Percentiles rank a stretch among this genome's conserved stretches.
Conservation (phyloP, 2,797 vertebrate species). For the Brotula barbata region DNA sequence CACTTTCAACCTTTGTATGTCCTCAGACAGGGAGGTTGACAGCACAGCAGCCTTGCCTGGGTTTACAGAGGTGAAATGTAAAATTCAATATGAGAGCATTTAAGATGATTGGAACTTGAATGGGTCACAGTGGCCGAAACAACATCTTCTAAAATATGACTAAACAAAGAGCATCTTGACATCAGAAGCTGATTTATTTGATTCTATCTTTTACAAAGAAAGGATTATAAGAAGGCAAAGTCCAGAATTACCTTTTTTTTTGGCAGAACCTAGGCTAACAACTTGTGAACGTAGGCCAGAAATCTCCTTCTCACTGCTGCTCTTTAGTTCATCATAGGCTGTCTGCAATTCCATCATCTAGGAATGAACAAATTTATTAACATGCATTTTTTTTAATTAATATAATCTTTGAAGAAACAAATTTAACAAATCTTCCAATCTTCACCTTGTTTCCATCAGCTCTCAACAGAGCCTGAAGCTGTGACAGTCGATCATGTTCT, state of each 20-base stretch:
- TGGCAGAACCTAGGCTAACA: conserved; percentile 31
- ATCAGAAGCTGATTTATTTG: neutral
- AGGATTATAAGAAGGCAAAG: neutral
- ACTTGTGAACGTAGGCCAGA: conserved; percentile 52
- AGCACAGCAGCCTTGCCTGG: conserved; percentile 32
- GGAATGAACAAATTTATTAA: conserved; percentile 29
- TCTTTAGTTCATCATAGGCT: conserved; percentile 64
- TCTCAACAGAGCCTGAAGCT: conserved; percentile 75
- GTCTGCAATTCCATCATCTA: conserved; percentile 72
- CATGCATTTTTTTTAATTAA: neutral
- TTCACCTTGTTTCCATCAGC: conserved; percentile 76
- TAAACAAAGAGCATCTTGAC: neutral
- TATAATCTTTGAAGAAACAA: neutral
- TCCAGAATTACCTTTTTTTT: conserved; percentile 52
- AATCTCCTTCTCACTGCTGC: conserved; percentile 66
- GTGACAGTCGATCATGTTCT: conserved; percentile 77
- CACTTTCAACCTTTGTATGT: conserved; percentile 72
- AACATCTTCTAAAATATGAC: no score
- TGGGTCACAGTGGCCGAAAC: conserved; percentile 2
- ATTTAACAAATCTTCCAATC: neutral
- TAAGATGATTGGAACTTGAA: conserved; percentile 24
- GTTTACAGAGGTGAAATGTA: conserved; percentile 47
- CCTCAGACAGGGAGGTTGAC: conserved; percentile 45
- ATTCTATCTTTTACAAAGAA: neutral
- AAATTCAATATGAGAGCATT: conserved; percentile 18